Percentiles rank a stretch among this genome's conserved stretches.
These are phyloP conservation scores for Calameuta idolon DNA, from an alignment of 2,888 invertebrate genomes.

Conservation along the genomic window DNA sequence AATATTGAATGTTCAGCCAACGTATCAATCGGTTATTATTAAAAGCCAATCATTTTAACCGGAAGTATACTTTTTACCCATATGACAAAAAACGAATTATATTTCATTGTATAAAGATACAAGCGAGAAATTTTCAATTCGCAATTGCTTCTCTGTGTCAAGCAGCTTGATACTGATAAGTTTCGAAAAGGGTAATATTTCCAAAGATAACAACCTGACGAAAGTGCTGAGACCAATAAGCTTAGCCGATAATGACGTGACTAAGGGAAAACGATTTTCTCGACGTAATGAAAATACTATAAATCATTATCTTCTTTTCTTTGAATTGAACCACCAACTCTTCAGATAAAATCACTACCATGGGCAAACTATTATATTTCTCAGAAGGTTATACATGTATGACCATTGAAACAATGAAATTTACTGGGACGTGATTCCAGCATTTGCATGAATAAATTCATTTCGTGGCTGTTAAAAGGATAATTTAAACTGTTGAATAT, in stretches of 20 bases:
- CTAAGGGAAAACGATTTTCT: background rate
- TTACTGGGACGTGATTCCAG: background rate
- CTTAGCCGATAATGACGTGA: background rate
- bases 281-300: slow-evolving; percentile 14
- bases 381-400: background rate
- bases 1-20: background rate
- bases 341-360: background rate
- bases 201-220: background rate
- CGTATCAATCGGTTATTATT: background rate
- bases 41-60: background rate
- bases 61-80: background rate
- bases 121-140: background rate
- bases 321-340: background rate
- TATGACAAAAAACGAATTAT: background rate
- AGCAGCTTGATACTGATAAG: background rate
- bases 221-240: background rate
- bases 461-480: background rate
- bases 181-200: background rate
- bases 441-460: background rate
- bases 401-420: background rate
- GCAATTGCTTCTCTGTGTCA: background rate
- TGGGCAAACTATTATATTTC: background rate
- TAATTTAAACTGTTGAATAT: background rate
- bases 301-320: slow-evolving; percentile 12
- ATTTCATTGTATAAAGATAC: background rate